Evolutionary conservation across 2,888 invertebrate genomes (phyloP).

Genomic region (Belgica antarctica): DNA sequence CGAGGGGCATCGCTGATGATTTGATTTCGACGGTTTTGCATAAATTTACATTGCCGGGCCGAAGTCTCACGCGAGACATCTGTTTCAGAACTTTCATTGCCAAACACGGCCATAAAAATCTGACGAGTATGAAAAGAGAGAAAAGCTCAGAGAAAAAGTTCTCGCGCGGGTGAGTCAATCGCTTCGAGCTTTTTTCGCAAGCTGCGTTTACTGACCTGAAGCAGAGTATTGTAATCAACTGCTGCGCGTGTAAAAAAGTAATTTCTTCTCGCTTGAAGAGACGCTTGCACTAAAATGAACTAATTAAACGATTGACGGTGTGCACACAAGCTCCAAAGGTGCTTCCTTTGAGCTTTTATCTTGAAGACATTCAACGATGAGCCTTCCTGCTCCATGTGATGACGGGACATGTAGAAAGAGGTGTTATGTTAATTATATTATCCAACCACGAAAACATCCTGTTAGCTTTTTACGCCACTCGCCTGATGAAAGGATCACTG

Average conservation of each 20-base stretch:
- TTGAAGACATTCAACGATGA: too few species aligned
- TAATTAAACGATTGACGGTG: too few species aligned
- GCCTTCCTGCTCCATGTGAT: too few species aligned
- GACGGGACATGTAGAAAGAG: conserved; percentile 1
- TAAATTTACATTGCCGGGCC: conserved; percentile 11
- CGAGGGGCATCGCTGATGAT: background rate
- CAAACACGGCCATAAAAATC: background rate
- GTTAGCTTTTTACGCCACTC: background rate
- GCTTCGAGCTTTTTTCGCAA: too few species aligned
- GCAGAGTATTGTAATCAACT: too few species aligned
- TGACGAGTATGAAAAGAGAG: background rate
- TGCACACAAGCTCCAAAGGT: too few species aligned
- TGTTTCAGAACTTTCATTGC: background rate
- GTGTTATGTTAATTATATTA: conserved; percentile 17
- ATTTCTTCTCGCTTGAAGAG: too few species aligned
- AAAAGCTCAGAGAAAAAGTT: background rate
- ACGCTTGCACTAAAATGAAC: too few species aligned
- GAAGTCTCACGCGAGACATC: conserved; percentile 1
- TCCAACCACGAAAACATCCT: background rate
- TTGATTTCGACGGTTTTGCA: background rate
- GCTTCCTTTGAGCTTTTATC: too few species aligned
- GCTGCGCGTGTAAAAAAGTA: too few species aligned
- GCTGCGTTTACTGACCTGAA: too few species aligned
- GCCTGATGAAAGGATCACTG: background rate
- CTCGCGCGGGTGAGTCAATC: background rate